Base-by-base conservation (phyloP, 2,113 vertebrate species). In the Riparia riparia region DNA sequence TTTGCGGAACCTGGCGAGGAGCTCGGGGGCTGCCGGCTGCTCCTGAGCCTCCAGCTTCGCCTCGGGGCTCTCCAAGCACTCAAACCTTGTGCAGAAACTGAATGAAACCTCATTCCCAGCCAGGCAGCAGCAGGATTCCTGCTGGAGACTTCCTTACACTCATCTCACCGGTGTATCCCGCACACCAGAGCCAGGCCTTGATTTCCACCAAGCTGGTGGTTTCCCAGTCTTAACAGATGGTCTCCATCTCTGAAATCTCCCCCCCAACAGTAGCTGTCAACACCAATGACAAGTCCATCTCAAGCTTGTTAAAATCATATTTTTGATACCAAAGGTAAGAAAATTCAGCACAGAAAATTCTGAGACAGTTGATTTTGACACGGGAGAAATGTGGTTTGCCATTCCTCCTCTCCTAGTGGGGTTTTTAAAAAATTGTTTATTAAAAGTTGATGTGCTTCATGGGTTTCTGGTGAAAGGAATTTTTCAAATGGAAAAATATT, bases 171-270 rank as follows among this genome's bases (percentile, higher is more conserved):
- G 3, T 64, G 19, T 29, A 16, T 8, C 42, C 53, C 34, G 49
- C 53, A 25, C 12, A 10, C n/a, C 42, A 49, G 28, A 86, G 56
- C 92, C 57, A 39, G 72, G 65, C 41, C n/a, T 91, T 66, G 49
- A 22, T 93, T 89, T 65, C 50, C 51, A 66, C 20, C 0, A 7
- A 76, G 61, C 29, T 0, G 0, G 15, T 56, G 2, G 1, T 47
- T 76, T 64, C 3, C 1, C 41, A 14, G 2, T 24, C 63, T 41
- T n/a, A 86, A 20, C 82, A 86, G n/a, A 49, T 74, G 65, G 18
- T 60, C 61, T 76, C 41, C 2, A 0, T 84, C n/a, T 84, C n/a
- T 14, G 28, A 69, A 68, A 76, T 29, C 45, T 77, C 11, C 57
- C 60, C 60, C 50, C 65, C 26, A 14, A 22, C 2, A 24, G 63